Percentiles rank a stretch among this genome's conserved stretches.
These are phyloP conservation scores for Onychomys arenicola DNA, from an alignment of 2,797 vertebrate genomes.

Conservation along the genomic window DNA sequence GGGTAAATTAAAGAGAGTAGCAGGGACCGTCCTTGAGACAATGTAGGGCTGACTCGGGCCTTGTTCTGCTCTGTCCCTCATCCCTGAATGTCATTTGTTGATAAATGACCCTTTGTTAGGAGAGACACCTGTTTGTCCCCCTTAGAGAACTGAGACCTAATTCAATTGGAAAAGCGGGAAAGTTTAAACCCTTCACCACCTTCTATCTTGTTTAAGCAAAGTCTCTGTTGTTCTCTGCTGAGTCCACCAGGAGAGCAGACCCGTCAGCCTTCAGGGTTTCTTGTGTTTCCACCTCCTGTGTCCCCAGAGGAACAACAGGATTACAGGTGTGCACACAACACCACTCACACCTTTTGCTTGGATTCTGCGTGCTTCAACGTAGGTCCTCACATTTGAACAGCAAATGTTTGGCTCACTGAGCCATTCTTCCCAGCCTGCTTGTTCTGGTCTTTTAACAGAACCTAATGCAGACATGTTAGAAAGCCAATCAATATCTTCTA, in stretches of 20 bases:
- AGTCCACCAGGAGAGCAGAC: too few relatives aligned
- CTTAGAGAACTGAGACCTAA: too few relatives aligned
- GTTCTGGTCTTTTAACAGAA: background rate
- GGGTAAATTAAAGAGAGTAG: too few relatives aligned
- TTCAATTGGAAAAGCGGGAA: too few relatives aligned
- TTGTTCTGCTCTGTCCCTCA: too few relatives aligned
- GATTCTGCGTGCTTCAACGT: background rate
- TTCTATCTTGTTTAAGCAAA: background rate
- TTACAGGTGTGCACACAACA: background rate
- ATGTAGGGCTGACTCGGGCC: too few relatives aligned
- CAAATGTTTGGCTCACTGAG: background rate
- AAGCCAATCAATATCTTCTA: background rate
- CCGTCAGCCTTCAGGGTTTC: background rate
- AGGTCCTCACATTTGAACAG: background rate
- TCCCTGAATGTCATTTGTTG: too few relatives aligned
- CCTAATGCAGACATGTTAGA: slow-evolving; percentile 4
- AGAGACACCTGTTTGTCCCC: too few relatives aligned
- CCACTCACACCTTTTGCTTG: background rate
- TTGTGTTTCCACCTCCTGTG: background rate
- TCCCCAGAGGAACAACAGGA: background rate
- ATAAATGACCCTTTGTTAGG: too few relatives aligned
- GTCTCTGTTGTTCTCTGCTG: too few relatives aligned
- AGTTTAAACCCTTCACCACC: background rate
- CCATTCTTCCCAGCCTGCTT: background rate
- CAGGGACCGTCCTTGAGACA: too few relatives aligned